Base-by-base conservation (phyloP, 2,113 vertebrate species). In the Alosa alosa region DNA sequence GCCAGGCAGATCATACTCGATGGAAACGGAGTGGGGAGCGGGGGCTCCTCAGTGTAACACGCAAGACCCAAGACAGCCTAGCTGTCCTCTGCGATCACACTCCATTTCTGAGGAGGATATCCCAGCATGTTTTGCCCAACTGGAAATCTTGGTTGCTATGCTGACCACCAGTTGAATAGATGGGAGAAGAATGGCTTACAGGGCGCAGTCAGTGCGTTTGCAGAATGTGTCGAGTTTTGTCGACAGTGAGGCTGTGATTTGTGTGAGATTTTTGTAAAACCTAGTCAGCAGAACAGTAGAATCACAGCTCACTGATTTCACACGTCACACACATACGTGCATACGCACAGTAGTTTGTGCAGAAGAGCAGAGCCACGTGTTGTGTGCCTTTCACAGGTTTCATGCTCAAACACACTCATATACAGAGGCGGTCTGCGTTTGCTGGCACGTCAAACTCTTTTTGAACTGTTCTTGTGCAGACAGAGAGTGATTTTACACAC, bases 261-360 rank as follows among this genome's bases (percentile, higher is more conserved):
- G 6, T 49, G 7, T 49, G 47, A 49, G 41, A 4, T 44, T 2
- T 44, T 44, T 50, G 50, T 52, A 15, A 52, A 15, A 52, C 13
- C 50, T 52, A 52, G 50, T 52, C 50, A 52, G 50, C 11, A 52
- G 50, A 52, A 52, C 31, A 31, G 31, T 55, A 4, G 17, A 55
- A 55, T 55, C 52, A 55, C 52, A 55, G 52, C 5, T 18, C 52
- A 17, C 55, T 57, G 55, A 20, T 57, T 57, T 57, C 15, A 17
- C 25, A 39, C 39, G 15, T 44, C 82, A 81, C 84, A 87, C 57
- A 84, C 83, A 49, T 8, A 49, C 7, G 11, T 49, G 7, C 47
- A 10, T 6, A 49, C 31, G 31, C 31, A 31, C 11, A 9, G 11
- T 8, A 8, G 11, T 49, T 10, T 49, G 47, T 49, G 47, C 8